Base-by-base conservation (phyloP, 53 echinoderm and acorn worm species). In the Mesocentrotus franciscanus region DNA sequence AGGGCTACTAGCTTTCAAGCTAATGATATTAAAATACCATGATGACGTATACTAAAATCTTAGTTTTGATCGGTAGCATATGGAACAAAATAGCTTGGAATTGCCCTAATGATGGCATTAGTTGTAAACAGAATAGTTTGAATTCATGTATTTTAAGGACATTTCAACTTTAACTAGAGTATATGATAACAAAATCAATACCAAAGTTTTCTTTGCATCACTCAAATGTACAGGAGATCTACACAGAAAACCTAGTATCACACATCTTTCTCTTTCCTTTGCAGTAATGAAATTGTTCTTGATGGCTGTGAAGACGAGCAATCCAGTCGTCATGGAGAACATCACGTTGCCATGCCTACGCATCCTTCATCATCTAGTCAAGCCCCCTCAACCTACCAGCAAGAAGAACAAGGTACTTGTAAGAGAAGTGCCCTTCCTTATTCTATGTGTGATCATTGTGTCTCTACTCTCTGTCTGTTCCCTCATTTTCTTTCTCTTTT, bases 321-420 rank as follows among this genome's bases (percentile, higher is more conserved):
- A 98, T 64, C 99, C 99, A 0, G 99, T 98, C 49, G 99, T 98
- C 79, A 98, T 98, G 99, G 99, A 98, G 97, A 98, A 97, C 85
- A 96, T 98, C 78, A 98, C 99, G 59, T 93, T 98, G 58, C 99
- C 99, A 90, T 98, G 99, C 94, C 97, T 98, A 91, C 97, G 96
- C 90, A 98, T 98, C 76, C 91, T 98, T 60, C 97, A 98, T 71
- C 97, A 98, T 83, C 96, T 98, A 0, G 97, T 98, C 83, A 98
- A 98, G 92, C 99, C 99, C 78, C 95, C 97, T 4, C 87, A 96
- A 33, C 99, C 99, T 29, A 95, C 96, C 90, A 98, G 99, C 96
- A 98, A 98, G 95, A 98, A 97, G 71, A 96, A 98, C 96, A 98
- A 98, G 99, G 98, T 97, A 90, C 56, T 96, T 92, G 68, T 90